phyloP scores from a whole-genome alignment of 2,888 invertebrate species.

The Colletes collaris region DNA sequence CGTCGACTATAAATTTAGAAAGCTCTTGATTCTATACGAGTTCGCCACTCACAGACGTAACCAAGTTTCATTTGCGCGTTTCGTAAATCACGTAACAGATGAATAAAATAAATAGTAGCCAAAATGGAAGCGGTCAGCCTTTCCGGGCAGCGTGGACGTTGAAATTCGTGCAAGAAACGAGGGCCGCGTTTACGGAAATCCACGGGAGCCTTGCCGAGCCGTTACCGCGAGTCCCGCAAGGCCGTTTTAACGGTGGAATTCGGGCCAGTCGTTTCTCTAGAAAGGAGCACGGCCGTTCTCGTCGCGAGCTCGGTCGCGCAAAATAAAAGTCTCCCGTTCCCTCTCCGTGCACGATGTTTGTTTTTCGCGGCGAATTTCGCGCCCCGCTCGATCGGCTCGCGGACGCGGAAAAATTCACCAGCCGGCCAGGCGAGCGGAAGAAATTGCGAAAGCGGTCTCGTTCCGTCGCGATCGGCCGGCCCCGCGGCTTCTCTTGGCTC shows the following conservation, averaged over 20 bases:
- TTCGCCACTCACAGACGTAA: too few relatives aligned
- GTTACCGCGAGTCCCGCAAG: constrained; percentile 72
- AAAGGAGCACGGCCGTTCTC: constrained; percentile 72
- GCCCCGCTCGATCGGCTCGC: background rate
- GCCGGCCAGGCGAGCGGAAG: background rate
- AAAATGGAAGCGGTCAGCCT: background rate
- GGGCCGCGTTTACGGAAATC: constrained; percentile 55
- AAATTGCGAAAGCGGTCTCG: constrained; percentile 30
- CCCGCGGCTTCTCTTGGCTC: background rate
- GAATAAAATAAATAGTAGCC: too few relatives aligned
- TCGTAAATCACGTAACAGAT: too few relatives aligned
- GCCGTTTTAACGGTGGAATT: constrained; percentile 76
- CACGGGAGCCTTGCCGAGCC: constrained; percentile 50
- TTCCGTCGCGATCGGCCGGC: background rate
- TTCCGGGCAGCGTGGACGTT: background rate
- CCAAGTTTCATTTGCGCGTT: too few relatives aligned
- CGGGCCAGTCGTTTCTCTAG: constrained; percentile 78
- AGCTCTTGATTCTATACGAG: too few relatives aligned
- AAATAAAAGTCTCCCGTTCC: constrained; percentile 62
- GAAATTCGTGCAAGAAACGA: constrained; percentile 24
- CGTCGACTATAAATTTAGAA: too few relatives aligned
- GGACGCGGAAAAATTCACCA: constrained; percentile 15
- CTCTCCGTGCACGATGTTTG: constrained; percentile 6
- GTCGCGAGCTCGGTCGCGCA: constrained; percentile 50
- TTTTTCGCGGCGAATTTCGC: constrained; percentile 47